Percentiles rank a stretch among this genome's conserved stretches.
Evolutionary conservation across 2,113 vertebrate genomes (phyloP).

Genomic region (Tautogolabrus adspersus): DNA sequence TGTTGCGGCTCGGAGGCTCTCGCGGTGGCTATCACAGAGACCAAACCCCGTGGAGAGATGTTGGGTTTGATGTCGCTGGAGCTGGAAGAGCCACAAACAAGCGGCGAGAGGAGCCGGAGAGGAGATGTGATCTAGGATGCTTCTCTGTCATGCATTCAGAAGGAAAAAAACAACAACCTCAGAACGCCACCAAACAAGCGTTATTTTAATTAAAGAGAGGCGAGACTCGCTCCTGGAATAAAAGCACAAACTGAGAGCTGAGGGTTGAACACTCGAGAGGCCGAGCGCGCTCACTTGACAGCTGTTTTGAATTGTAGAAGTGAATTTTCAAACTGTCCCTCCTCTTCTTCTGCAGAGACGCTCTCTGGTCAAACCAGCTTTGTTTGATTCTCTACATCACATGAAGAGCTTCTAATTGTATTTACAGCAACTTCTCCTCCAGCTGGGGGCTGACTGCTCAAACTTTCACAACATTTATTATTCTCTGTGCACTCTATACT

Average conservation of each 20-base stretch:
- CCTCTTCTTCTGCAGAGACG: conserved; percentile 5
- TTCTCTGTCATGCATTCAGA: conserved; percentile 44
- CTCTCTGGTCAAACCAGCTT: conserved; percentile 55
- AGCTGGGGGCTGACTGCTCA: conserved; percentile 9
- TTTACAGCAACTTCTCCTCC: conserved; percentile 45
- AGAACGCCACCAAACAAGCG: conserved; percentile 28
- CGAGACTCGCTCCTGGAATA: conserved; percentile 35
- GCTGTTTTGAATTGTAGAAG: conserved; percentile 63
- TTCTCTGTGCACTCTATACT: not conserved
- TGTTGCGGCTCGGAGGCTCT: conserved; percentile 39
- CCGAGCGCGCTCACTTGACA: conserved; percentile 47
- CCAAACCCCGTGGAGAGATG: conserved; percentile 58
- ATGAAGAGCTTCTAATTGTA: conserved; percentile 51
- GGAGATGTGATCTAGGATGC: conserved; percentile 58
- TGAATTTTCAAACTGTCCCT: conserved; percentile 53
- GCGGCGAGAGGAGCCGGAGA: conserved; percentile 52
- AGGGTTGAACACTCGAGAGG: conserved; percentile 58
- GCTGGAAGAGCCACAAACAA: conserved; percentile 69
- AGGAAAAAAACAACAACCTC: conserved; percentile 11
- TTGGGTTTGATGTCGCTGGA: conserved; percentile 63
- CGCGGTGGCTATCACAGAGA: conserved; percentile 59
- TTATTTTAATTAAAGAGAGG: conserved; percentile 69
- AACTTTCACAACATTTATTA: conserved; percentile 25
- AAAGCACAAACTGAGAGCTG: conserved; percentile 37
- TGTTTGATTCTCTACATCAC: conserved; percentile 46